phyloP scores from a whole-genome alignment of 1,140 invertebrate species.

The Augochlora pura region DNA sequence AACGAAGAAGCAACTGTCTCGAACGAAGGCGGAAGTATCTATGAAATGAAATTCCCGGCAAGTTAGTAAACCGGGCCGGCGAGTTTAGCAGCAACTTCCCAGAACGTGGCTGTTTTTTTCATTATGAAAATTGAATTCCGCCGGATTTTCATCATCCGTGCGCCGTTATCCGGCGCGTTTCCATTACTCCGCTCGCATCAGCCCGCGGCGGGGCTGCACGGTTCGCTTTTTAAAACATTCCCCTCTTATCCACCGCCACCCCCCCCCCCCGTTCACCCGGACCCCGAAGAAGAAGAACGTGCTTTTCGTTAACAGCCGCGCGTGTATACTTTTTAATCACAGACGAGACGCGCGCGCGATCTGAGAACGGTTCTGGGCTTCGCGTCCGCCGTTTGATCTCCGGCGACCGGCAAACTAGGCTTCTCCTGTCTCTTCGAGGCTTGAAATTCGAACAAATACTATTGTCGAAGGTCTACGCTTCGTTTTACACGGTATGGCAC shows the following conservation, averaged over 20 bases:
- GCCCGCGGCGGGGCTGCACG: constrained; percentile 8
- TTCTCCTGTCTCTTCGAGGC: too few species aligned
- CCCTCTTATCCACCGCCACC: neutral
- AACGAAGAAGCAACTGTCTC: constrained; percentile 9
- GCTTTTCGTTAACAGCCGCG: too few species aligned
- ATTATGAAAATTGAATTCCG: constrained; percentile 33
- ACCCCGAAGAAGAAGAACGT: too few species aligned
- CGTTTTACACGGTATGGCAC: too few species aligned
- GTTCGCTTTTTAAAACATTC: constrained; percentile 1
- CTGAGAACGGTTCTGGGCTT: too few species aligned
- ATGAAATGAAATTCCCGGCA: constrained; percentile 21
- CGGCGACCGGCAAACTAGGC: too few species aligned
- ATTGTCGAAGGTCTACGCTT: too few species aligned
- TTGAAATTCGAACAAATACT: too few species aligned
- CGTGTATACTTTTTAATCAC: too few species aligned
- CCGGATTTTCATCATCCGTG: neutral
- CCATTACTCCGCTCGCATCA: constrained; percentile 15
- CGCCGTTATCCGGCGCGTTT: constrained; percentile 4
- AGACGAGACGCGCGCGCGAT: too few species aligned
- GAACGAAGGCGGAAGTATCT: constrained; percentile 1
- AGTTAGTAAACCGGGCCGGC: constrained; percentile 2
- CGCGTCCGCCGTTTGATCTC: too few species aligned
- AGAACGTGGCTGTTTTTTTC: constrained; percentile 10
- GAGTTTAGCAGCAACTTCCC: constrained; percentile 17
- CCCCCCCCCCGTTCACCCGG: neutral